Conservation (phyloP, 2,888 invertebrate genomes). For the Unio pictorum region DNA sequence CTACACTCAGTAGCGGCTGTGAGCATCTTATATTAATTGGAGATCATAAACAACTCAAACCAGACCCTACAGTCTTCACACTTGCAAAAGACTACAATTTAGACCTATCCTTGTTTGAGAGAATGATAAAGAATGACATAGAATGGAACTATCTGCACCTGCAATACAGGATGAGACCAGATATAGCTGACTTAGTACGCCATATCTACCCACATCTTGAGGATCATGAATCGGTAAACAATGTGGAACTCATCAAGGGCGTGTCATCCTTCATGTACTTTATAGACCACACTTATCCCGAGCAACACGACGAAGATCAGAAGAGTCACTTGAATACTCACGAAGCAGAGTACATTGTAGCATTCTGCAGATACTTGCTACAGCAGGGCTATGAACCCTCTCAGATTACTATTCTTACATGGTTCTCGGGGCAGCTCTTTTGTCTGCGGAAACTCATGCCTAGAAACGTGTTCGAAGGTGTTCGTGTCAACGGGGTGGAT, state of each 20-base stretch:
- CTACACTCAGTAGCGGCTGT: constrained; percentile 81
- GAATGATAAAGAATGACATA: constrained; percentile 81
- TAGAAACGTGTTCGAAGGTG: constrained; percentile 40
- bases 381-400: constrained; percentile 58
- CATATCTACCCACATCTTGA: constrained; percentile 41
- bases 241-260: constrained; percentile 50
- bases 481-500: constrained; percentile 59
- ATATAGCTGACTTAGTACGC: constrained; percentile 60
- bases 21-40: constrained; percentile 88
- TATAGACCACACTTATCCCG: constrained; percentile 52
- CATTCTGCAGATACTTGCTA: constrained; percentile 55
- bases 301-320: constrained; percentile 52
- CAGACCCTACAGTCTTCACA: constrained; percentile 80
- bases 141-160: constrained; percentile 77
- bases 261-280: constrained; percentile 56
- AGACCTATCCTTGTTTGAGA: constrained; percentile 86
- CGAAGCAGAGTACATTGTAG: constrained; percentile 60
- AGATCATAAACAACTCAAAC: constrained; percentile 87
- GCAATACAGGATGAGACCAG: constrained; percentile 74
- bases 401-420: constrained; percentile 63
- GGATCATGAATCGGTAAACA: constrained; percentile 51
- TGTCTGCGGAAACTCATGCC: constrained; percentile 49
- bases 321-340: constrained; percentile 55
- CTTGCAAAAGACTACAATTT: constrained; percentile 80
- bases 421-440: constrained; percentile 63